Conservation (phyloP, 2,113 vertebrate species). For the Ursus arctos region DNA sequence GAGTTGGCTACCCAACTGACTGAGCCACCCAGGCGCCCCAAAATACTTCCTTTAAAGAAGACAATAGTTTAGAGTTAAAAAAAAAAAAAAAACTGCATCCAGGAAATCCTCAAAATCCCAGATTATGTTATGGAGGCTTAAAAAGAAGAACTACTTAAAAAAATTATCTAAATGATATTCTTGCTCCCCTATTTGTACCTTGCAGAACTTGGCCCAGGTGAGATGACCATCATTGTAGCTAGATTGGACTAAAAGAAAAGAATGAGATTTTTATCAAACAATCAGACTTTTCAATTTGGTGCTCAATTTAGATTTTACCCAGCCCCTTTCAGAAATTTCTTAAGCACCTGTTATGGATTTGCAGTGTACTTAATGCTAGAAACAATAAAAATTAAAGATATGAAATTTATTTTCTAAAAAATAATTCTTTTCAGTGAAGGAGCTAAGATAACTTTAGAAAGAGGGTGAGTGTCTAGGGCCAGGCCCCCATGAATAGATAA, state of each 20-base stretch:
- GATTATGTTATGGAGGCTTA: not conserved
- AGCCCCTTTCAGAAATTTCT: not conserved
- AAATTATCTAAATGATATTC: not conserved
- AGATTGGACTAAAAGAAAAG: slow-evolving; percentile 88
- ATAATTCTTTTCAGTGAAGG: not conserved
- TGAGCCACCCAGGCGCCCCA: not conserved
- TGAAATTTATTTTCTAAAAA: not conserved
- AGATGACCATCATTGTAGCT: slow-evolving; percentile 93
- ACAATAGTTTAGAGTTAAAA: not conserved
- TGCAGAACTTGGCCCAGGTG: slow-evolving; percentile 97
- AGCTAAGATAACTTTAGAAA: not conserved
- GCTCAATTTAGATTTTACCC: not conserved
- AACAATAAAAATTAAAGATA: not conserved
- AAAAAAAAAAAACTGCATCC: not conserved
- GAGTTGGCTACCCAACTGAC: not conserved
- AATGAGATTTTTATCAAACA: slow-evolving; percentile 18
- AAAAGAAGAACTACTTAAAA: not conserved
- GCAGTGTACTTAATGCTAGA: not conserved
- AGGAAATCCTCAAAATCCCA: not conserved
- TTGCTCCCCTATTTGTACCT: slow-evolving; percentile 86
- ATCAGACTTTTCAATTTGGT: slow-evolving; percentile 9
- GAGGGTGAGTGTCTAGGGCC: not conserved
- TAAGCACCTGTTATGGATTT: not conserved
- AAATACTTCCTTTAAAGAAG: not conserved
- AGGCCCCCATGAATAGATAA: not conserved